Conservation (phyloP, 1,140 invertebrate genomes). For the Drosophila teissieri region DNA sequence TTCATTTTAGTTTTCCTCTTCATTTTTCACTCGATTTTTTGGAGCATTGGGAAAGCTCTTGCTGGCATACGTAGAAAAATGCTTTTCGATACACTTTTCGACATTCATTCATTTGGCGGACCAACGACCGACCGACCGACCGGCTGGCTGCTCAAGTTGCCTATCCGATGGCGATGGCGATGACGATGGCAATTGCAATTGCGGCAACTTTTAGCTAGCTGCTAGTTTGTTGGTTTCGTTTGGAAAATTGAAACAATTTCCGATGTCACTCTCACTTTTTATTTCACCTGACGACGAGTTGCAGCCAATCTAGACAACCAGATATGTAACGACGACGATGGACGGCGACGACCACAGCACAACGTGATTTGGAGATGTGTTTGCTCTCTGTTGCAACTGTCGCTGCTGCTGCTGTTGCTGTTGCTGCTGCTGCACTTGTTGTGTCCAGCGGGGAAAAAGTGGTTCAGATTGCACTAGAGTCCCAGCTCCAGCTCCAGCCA, state of each 20-base stretch:
- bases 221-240: conserved; percentile 73
- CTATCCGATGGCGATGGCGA: conserved; percentile 46
- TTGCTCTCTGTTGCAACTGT: conserved; percentile 66
- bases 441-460: conserved; percentile 75
- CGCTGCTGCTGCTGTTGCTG: conserved; percentile 40
- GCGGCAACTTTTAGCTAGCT: conserved; percentile 66
- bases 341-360: conserved; percentile 22
- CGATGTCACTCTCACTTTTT: conserved; percentile 84
- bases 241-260: conserved; percentile 84
- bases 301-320: conserved; percentile 77
- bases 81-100: conserved; percentile 82
- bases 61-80: conserved; percentile 71
- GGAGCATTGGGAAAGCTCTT: conserved; percentile 65
- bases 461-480: conserved; percentile 70
- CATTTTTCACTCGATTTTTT: conserved; percentile 18
- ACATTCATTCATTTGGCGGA: conserved; percentile 81
- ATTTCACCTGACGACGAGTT: conserved; percentile 63
- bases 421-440: conserved; percentile 66
- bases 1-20: conserved; percentile 11
- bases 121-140: conserved; percentile 64
- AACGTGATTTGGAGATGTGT: conserved; percentile 80
- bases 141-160: conserved; percentile 29
- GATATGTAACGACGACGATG: conserved; percentile 72
- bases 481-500: conserved; percentile 25
- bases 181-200: conserved; percentile 71